Evolutionary conservation across 2,113 vertebrate species (phyloP), one percentile per base, ranked within the genome.

Genomic region (Misgurnus mizolepis): DNA sequence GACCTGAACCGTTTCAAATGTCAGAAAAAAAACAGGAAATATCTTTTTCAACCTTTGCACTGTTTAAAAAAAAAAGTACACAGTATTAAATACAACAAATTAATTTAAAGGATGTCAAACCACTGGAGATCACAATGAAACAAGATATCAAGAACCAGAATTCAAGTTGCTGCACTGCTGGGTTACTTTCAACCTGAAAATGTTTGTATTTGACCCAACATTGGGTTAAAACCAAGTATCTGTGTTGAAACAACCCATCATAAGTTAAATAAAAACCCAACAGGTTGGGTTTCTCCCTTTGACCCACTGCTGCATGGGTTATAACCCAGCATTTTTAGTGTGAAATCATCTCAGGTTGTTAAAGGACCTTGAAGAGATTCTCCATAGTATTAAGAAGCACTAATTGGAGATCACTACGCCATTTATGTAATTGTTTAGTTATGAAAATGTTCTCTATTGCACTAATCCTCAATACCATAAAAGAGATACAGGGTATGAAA

Each of bases 1-100:
- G 61, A 76, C 55, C 74, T 53, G 43, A 66, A 18, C 68, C 45
- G 67, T 50, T 76, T 22, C 39, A 39, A 27, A 67, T 64, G 15
- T 45, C 18, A 53, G 2, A 34, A 62, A 50, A 66, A 67, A 11
- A 56, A 79, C 18, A 67, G 73, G 58, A 82, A 60, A 81, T 56
- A 67, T 58, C 41, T 8, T 72, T 18, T 74, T 69, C 41, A 39
- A 60, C 47, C 45, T 72, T 53, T 2, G 12, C 17, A 6, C 6
- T 6, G 6, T 56, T 56, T 14, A 7, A n/a, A n/a, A 56, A n/a
- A n/a, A 56, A 56, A 56, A 47, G 5, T 47, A 47, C 4, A 22
- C 40, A 7, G 6, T 2, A 8, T 17, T 56, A 47, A 6, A 56
- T 55, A n/a, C 0, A 56, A 4, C 6, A 15, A 15, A 12, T 2